phyloP scores from a whole-genome alignment of 2,888 invertebrate species.

The Synergus umbraculus region DNA sequence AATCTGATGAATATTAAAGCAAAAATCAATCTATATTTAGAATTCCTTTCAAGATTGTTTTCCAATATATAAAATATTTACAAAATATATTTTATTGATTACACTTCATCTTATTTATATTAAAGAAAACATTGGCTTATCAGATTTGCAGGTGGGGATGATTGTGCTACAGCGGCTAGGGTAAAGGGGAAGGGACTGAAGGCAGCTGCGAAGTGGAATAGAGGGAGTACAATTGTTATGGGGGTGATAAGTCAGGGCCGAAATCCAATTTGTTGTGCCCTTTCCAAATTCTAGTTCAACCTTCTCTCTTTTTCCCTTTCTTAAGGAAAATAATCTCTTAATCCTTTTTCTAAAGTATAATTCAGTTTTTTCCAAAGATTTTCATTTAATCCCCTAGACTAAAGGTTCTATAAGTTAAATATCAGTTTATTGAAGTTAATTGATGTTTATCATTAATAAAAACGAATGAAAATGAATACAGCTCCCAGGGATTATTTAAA shows the following conservation, averaged over 20 bases:
- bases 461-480: background rate
- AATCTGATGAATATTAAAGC: background rate
- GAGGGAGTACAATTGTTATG: slow-evolving; percentile 10
- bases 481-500: too few relatives aligned
- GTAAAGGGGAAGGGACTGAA: slow-evolving; percentile 34
- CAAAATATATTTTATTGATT: background rate
- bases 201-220: slow-evolving; percentile 14
- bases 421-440: background rate
- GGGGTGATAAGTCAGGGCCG: slow-evolving; percentile 1
- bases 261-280: background rate
- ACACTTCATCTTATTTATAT: background rate
- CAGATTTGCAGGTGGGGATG: slow-evolving; percentile 22
- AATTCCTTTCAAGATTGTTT: background rate
- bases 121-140: background rate
- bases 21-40: background rate
- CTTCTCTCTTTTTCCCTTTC: background rate
- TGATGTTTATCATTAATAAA: background rate
- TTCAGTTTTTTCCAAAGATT: background rate
- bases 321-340: too few relatives aligned
- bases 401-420: background rate
- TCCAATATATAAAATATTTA: too few relatives aligned
- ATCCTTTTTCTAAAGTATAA: background rate
- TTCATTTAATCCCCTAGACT: too few relatives aligned
- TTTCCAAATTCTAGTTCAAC: background rate
- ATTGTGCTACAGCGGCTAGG: slow-evolving; percentile 26